Base-by-base conservation (phyloP, 2,888 invertebrate species). In the Pristionchus mayeri region DNA sequence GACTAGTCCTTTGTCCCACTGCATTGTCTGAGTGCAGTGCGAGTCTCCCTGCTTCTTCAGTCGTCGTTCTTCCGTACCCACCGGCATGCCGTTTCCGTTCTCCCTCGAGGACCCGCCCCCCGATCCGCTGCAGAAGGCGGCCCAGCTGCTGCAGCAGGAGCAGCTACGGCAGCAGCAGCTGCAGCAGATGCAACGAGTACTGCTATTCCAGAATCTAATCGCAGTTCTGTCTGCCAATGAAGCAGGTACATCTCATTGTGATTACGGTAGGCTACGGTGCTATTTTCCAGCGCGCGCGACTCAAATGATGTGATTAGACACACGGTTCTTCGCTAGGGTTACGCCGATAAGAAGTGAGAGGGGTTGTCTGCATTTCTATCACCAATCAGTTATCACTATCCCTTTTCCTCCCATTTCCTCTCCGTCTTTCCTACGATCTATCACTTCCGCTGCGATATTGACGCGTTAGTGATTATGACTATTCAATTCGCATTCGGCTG, bases 251-350 rank as follows among this genome's bases (percentile, higher is more conserved):
- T 54, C 9, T 71, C 44, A n/a, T 34, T 71, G n/a, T 7, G 34
- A 13, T 67, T 63, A 24, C 18, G 63, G 27, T 30, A 34, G 30
- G 3, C 6, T 24, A 3, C 16, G 24, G 18, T 67, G 30, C 30
- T 44, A 40, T 54, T n/a, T 54, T 54, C 21, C 7, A 21, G 54
- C 54, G 16, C 13, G 3, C n/a, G 21, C n/a, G 2, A 13, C n/a
- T 71, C n/a, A 71, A 71, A 71, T 71, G 71, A 71, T 71, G 71
- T 71, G 71, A 71, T 71, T 40, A 71, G 71, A 40, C 40, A 40
- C 24, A 24, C 40, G 30, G 34, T 63, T 34, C 34, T 34, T 63
- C 34, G n/a, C 71, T 37, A 6, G n/a, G 71, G 71, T 71, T 71
- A 71, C 71, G 71, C 1, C n/a, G 71, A 71, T 71, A 71, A 71